Evolutionary conservation across 2,888 invertebrate species (phyloP), one percentile per base, ranked within the genome.

Genomic region (Drosophila kanekoi): DNA sequence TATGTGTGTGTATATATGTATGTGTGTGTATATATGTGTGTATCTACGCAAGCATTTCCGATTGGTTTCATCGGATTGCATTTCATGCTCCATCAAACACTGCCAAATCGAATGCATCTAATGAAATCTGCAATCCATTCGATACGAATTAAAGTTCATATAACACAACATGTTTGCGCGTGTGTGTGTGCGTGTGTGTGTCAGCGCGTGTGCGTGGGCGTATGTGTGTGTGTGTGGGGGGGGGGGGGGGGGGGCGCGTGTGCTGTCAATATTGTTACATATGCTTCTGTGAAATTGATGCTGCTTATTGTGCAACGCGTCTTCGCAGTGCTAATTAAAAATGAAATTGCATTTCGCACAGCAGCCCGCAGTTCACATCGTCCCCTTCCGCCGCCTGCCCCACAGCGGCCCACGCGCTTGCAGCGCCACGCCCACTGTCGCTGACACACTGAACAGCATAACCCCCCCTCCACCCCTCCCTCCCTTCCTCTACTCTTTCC

Each of bases 101-200:
- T 59, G 73, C 52, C 73, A 77, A 73, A 56, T 67, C 74, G 68
- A 67, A 73, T 75, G 76, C 65, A 13, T 48, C 65, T 62, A 70
- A 79, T 70, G 70, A 75, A 75, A 65, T 64, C 58, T 74, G 58
- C 73, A 72, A 61, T 74, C 44, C 65, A 75, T 63, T 70, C 65
- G 57, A 51, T 51, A 48, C 77, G 52, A 79, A 54, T 54, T 47
- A 60, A 53, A 60, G 49, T 49, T 66, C 58, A 56, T 51, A 58
- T 70, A 53, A 70, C 48, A 47, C 37, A 40, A n/a, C 18, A 35
- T 13, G 6, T 43, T 10, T 37, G 13, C 28, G 51, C 16, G 10
- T 13, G 40, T 41, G 16, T 5, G 20, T 10, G 41, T 5, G 16
- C 5, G 23, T 41, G 41, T 18, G 41, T 33, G 16, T 41, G 52